Conservation (phyloP, 2,888 invertebrate genomes). For the Phalangium opilio region DNA sequence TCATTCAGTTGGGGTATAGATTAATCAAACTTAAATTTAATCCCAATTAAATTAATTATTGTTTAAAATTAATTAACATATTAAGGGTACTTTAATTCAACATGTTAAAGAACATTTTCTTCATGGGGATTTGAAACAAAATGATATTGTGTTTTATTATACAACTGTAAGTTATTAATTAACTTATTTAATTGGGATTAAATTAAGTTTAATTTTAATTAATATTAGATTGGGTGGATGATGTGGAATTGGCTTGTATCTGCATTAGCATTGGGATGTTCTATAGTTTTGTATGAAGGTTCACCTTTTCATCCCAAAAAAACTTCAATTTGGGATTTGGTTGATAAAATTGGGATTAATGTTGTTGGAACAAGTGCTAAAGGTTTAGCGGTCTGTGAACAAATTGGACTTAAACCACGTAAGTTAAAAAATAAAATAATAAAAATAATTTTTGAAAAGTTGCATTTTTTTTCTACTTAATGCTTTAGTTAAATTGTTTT, state of each 20-base stretch:
- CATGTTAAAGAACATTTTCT: not conserved
- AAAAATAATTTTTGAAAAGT: too few relatives aligned
- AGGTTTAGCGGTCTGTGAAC: slow-evolving; percentile 37
- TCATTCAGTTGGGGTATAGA: slow-evolving; percentile 39
- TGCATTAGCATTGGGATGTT: slow-evolving; percentile 33
- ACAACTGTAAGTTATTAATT: not conserved
- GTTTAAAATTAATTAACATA: too few relatives aligned
- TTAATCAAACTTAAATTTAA: too few relatives aligned
- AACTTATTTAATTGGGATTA: too few relatives aligned
- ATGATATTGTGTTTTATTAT: not conserved
- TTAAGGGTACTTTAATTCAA: not conserved
- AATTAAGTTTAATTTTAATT: too few relatives aligned
- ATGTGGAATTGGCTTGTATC: slow-evolving; percentile 44
- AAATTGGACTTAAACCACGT: slow-evolving; percentile 23
- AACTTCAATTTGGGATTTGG: slow-evolving; percentile 27
- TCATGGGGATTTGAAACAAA: not conserved
- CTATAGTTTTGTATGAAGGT: slow-evolving; percentile 41
- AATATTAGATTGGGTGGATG: slow-evolving; percentile 40
- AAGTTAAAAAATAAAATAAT: too few relatives aligned
- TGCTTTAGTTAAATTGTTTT: too few relatives aligned
- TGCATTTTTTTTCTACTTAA: too few relatives aligned
- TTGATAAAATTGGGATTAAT: slow-evolving; percentile 31
- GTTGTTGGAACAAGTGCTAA: slow-evolving; percentile 41
- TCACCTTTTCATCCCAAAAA: slow-evolving; percentile 37
- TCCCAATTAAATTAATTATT: too few relatives aligned